phyloP scores from a whole-genome alignment of 2,888 invertebrate genomes.

The Ectemnius cavifrons region DNA sequence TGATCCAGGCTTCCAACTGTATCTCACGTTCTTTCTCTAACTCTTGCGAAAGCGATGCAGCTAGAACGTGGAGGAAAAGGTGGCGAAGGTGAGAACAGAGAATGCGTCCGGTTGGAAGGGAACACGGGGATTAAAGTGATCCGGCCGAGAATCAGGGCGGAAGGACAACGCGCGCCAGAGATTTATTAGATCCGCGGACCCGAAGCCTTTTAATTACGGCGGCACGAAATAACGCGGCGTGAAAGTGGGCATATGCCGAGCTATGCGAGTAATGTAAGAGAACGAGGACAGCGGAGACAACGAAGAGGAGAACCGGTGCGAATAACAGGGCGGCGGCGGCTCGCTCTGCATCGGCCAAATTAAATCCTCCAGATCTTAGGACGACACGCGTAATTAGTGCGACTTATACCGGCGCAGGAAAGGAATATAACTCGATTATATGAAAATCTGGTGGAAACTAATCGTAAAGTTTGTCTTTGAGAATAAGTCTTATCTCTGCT shows the following conservation, averaged over 20 bases:
- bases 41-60: neutral
- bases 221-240: constrained; percentile 27
- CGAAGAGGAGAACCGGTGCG: too few species aligned
- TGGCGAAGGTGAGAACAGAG: constrained; percentile 4
- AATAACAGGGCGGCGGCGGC: neutral
- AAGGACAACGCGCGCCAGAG: constrained; percentile 50
- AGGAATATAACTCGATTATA: too few species aligned
- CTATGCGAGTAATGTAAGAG: too few species aligned
- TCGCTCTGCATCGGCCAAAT: neutral
- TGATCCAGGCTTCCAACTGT: too few species aligned
- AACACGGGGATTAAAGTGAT: constrained; percentile 44
- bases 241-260: constrained; percentile 14
- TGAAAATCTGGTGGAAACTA: too few species aligned
- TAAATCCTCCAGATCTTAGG: neutral
- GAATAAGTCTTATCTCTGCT: too few species aligned
- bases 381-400: too few species aligned
- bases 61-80: neutral
- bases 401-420: too few species aligned
- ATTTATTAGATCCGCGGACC: constrained; percentile 45
- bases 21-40: too few species aligned
- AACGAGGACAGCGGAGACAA: too few species aligned
- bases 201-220: constrained; percentile 48
- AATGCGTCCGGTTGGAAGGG: constrained; percentile 2
- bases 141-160: constrained; percentile 52
- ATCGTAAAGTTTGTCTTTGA: too few species aligned